phyloP scores from a whole-genome alignment of 2,113 vertebrate genomes.

The Gymnogyps californianus region DNA sequence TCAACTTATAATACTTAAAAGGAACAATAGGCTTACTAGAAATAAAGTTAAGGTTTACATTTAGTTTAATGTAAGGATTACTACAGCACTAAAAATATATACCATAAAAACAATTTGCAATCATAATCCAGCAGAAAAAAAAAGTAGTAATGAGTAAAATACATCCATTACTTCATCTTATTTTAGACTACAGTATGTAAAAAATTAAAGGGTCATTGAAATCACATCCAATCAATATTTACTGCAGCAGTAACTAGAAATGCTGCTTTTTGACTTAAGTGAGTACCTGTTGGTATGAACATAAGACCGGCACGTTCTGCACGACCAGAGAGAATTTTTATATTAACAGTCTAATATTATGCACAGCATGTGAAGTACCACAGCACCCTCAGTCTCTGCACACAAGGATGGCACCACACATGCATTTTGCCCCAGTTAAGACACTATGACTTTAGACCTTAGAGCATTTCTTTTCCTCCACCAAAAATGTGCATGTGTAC shows the following conservation, averaged over 20 bases:
- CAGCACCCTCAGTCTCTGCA: neutral
- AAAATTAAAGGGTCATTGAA: neutral
- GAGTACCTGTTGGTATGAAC: neutral
- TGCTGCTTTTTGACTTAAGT: neutral
- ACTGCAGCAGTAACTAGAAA: neutral
- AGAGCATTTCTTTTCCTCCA: neutral
- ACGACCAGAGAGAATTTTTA: neutral
- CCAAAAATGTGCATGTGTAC: rapidly evolving
- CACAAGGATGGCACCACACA: neutral
- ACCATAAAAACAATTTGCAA: neutral
- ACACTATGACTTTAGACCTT: neutral
- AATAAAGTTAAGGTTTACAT: neutral
- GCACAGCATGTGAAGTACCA: neutral
- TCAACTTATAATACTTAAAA: neutral
- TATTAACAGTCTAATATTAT: neutral
- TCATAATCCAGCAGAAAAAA: neutral
- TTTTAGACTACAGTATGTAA: neutral
- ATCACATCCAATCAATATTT: neutral
- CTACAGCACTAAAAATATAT: neutral
- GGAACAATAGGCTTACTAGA: neutral
- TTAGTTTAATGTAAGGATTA: neutral
- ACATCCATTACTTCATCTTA: neutral
- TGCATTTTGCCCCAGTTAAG: neutral
- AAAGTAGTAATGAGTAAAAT: neutral
- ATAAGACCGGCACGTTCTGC: neutral